Percentiles rank a stretch among this genome's conserved stretches.
These are phyloP conservation scores for Cepaea hortensis DNA, from an alignment of 2,888 invertebrate genomes.

Conservation along the genomic window DNA sequence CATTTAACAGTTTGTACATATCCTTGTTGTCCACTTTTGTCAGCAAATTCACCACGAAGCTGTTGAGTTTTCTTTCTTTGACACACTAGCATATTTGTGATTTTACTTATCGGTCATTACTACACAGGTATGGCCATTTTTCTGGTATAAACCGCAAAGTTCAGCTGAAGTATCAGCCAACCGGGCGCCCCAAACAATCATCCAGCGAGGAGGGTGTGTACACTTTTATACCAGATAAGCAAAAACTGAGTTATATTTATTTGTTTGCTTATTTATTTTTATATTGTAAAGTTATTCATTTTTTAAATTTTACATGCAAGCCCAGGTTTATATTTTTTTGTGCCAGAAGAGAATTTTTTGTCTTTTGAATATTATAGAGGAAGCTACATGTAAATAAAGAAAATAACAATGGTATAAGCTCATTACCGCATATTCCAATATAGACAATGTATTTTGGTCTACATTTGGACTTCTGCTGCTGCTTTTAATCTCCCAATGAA, in stretches of 20 bases:
- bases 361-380: neutral
- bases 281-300: neutral
- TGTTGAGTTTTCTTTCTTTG: too few species aligned
- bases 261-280: neutral
- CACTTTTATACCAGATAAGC: neutral
- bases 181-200: slow-evolving; percentile 80
- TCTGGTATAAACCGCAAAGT: slow-evolving; percentile 99
- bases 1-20: too few species aligned
- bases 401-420: too few species aligned
- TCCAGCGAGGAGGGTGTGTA: slow-evolving; percentile 72
- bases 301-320: neutral
- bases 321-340: neutral
- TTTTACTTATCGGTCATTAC: slow-evolving; percentile 16
- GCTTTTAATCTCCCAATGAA: too few species aligned
- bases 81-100: too few species aligned
- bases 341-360: too few species aligned
- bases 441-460: too few species aligned
- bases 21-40: neutral
- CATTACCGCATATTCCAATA: too few species aligned
- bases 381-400: neutral
- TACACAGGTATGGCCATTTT: slow-evolving; percentile 84
- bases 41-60: too few species aligned
- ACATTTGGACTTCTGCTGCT: too few species aligned
- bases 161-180: slow-evolving; percentile 98
- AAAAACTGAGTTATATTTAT: neutral